A percentile compares a stretch with the other conserved stretches of the same genome.
Evolutionary conservation across 2,888 invertebrate species (phyloP).

Genomic region (Prenolepis imparis): DNA sequence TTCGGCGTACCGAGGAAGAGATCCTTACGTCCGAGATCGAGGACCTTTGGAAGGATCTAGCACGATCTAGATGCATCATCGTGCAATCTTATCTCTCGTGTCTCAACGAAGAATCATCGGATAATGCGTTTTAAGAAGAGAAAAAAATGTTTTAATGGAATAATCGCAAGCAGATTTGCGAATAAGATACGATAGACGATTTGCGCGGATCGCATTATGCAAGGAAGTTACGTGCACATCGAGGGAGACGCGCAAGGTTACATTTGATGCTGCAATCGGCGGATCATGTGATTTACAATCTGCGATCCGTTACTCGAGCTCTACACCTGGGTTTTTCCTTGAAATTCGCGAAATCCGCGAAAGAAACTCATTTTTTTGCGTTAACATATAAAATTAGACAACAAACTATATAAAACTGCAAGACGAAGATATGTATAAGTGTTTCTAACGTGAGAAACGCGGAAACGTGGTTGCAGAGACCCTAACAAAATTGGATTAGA

Average conservation of each 20-base stretch:
- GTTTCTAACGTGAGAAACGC: conserved; percentile 10
- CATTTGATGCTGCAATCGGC: conserved; percentile 7
- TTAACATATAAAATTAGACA: not conserved
- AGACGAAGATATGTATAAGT: not conserved
- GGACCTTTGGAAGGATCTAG: conserved; percentile 6
- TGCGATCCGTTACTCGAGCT: conserved; percentile 18
- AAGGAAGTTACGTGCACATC: conserved; percentile 40
- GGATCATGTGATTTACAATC: conserved; percentile 19
- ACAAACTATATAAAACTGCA: not conserved
- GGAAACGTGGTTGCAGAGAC: conserved; percentile 43
- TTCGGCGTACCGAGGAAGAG: conserved; percentile 47
- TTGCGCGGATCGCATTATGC: conserved; percentile 24
- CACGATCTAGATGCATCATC: conserved; percentile 41
- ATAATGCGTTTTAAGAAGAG: not conserved
- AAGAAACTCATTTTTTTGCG: not conserved
- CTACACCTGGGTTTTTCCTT: not conserved
- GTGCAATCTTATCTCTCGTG: not conserved
- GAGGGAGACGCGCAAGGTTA: conserved; percentile 39
- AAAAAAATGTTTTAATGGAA: not conserved
- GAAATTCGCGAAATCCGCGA: not conserved
- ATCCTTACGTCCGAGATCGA: conserved; percentile 53
- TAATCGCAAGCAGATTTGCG: conserved; percentile 13
- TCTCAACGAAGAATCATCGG: not conserved
- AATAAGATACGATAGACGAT: not conserved
- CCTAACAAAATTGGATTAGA: conserved; percentile 57